Percentiles rank a stretch among this genome's conserved stretches.
phyloP scores from a whole-genome alignment of 2,888 invertebrate species.

The Stenolophus ochropezus region DNA sequence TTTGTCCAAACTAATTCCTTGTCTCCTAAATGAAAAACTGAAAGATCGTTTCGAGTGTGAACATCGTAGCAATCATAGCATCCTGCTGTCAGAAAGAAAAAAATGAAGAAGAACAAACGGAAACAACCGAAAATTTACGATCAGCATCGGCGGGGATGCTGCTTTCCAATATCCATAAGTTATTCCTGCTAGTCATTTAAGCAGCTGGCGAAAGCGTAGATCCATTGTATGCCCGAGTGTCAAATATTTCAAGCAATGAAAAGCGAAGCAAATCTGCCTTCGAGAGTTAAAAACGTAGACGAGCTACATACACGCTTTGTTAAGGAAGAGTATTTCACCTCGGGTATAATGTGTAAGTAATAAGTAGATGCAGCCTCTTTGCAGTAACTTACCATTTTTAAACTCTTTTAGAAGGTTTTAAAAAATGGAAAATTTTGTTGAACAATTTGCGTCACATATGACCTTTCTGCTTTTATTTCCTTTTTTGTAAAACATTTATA shows the following conservation, averaged over 20 bases:
- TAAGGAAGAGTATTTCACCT: neutral
- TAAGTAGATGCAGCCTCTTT: neutral
- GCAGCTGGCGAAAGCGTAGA: constrained; percentile 37
- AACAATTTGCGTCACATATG: neutral
- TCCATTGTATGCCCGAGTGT: constrained; percentile 22
- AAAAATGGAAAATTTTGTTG: neutral
- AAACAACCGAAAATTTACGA: constrained; percentile 40
- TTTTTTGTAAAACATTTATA: no score
- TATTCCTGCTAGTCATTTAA: constrained; percentile 34
- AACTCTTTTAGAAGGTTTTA: neutral
- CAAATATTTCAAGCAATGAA: constrained; percentile 51
- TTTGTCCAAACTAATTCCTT: neutral
- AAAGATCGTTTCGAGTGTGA: neutral
- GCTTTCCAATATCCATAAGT: constrained; percentile 49
- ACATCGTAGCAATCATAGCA: no score
- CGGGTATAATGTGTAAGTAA: neutral
- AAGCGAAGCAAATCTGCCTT: constrained; percentile 43
- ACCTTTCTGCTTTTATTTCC: no score
- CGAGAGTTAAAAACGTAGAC: constrained; percentile 15
- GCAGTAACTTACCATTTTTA: neutral
- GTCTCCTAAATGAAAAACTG: neutral
- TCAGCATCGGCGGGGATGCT: constrained; percentile 24
- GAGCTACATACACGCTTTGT: constrained; percentile 16
- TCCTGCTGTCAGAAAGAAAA: neutral
- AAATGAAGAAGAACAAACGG: constrained; percentile 9